Base-by-base conservation (phyloP, 2,888 invertebrate species). In the Habrosyne pyritoides region DNA sequence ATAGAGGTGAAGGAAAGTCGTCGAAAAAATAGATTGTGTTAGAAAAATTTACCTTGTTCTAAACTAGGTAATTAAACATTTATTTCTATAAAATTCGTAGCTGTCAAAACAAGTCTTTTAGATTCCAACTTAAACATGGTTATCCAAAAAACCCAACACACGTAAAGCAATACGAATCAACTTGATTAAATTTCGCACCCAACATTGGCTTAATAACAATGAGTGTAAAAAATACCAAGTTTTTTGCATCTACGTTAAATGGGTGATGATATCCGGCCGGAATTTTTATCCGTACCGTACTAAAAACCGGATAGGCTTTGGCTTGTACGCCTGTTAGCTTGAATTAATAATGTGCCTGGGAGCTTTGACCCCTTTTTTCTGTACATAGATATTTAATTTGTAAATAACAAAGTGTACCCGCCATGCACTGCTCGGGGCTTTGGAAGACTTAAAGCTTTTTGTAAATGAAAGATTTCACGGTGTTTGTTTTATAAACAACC, bases 291-390 rank as follows among this genome's bases (percentile, higher is more conserved):
- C 56, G 59, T 53, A 59, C 48, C 52, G 61, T 66, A 60, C 61
- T 68, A 64, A 64, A 64, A 64, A 64, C 61, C 61, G 61, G 63
- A 59, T 61, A 61, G 60, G 69, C 65, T 67, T 64, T 64, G 56
- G 58, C 62, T 61, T 64, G 59, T 53, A 59, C 69, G 71, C 64
- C 77, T 80, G 79, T 82, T 83, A 79, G 73, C 74, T 71, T 79
- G 78, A 83, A 84, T 84, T 83, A 83, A 79, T 81, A 79, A 82
- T 74, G 64, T 61, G 62, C 66, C 53, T 54, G 33, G 59, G 63
- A 62, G 63, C 52, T 12, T 51, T 61, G 67, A 52, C 50, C 33
- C 28, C 46, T 30, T 54, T 52, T 48, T 60, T 59, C 55, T 28
- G 28, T 47, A 36, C 52, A 21, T 33, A 49, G 59, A 54, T 57